Conservation (phyloP, 2,797 vertebrate genomes). For the Neoniphon sammara region DNA sequence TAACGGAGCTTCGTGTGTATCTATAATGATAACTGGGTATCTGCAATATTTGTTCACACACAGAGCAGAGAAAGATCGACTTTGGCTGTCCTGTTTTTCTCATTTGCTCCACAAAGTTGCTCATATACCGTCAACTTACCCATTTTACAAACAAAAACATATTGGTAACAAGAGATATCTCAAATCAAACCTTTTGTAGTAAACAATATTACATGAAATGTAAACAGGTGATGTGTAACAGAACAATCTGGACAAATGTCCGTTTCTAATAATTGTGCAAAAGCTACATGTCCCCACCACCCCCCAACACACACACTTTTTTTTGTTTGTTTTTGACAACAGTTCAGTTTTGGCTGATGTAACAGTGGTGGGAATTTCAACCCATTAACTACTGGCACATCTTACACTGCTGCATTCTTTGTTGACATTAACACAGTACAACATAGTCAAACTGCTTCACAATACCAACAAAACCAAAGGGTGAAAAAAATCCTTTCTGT, state of each 20-base stretch:
- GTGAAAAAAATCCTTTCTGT: too few species aligned
- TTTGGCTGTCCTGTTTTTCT: background rate
- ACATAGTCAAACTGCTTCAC: too few species aligned
- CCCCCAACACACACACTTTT: too few species aligned
- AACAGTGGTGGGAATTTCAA: too few species aligned
- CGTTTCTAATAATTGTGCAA: conserved; percentile 4
- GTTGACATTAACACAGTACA: too few species aligned
- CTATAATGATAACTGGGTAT: too few species aligned
- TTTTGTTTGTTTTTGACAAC: too few species aligned
- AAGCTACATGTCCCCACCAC: background rate
- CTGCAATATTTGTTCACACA: background rate
- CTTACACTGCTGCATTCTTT: too few species aligned
- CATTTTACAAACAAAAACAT: background rate
- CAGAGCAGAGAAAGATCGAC: background rate
- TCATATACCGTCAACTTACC: background rate
- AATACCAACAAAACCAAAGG: too few species aligned
- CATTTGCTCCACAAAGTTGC: background rate
- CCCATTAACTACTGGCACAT: too few species aligned
- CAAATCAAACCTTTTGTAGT: background rate
- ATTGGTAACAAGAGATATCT: background rate
- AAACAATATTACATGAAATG: conserved; percentile 9
- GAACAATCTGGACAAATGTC: background rate
- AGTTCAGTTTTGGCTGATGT: too few species aligned
- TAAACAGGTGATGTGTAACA: conserved; percentile 22
- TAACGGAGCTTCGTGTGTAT: too few species aligned